Base-by-base conservation (phyloP, 1,140 invertebrate genomes). In the Euschistus heros region DNA sequence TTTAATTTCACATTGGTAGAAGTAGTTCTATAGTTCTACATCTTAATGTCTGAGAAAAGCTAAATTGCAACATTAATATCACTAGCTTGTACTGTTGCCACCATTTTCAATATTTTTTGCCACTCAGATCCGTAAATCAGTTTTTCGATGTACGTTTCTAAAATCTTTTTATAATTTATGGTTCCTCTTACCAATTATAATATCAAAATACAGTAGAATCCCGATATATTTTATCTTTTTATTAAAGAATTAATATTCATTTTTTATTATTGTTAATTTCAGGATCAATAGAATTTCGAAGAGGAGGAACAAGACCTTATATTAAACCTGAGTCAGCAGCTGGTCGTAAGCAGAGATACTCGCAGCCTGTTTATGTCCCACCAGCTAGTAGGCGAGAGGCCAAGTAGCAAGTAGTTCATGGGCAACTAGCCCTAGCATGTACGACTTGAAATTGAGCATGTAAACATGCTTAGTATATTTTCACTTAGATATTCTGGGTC, bases 321-420 rank as follows among this genome's bases (percentile, higher is more conserved):
- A 62, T 69, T 2, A 69, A 69, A 27, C 27, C 64, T 17, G 67
- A 63, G 10, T 27, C 55, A 5, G 30, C n/a, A 44, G 64, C 59
- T n/a, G 60, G 47, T 24, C 27, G 62, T 18, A 57, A 67, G 27
- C 57, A 57, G 18, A 52, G 68, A 15, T 50, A 65, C 44, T 54
- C 67, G 15, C 69, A 69, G 54, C 67, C 61, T 10, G 63, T 69
- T 17, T 69, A 69, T 54, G 67, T 69, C n/a, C 69, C 69, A 10
- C 69, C 69, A 3, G 64, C 69, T 8, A 50, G 61, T 26, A 50
- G 65, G 26, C 44, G 61, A 14, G 24, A 66, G 14, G 8, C 61
- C 59, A 66, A 66, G 61, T 66, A 66, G 60, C 61, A 61, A 37
- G 59, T 26, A 44, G 17, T 30, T 2, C 7, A 6, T 26, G 59